Evolutionary conservation across 2,113 vertebrate species (phyloP), one percentile per base, ranked within the genome.

Genomic region (Okapia johnstoni): DNA sequence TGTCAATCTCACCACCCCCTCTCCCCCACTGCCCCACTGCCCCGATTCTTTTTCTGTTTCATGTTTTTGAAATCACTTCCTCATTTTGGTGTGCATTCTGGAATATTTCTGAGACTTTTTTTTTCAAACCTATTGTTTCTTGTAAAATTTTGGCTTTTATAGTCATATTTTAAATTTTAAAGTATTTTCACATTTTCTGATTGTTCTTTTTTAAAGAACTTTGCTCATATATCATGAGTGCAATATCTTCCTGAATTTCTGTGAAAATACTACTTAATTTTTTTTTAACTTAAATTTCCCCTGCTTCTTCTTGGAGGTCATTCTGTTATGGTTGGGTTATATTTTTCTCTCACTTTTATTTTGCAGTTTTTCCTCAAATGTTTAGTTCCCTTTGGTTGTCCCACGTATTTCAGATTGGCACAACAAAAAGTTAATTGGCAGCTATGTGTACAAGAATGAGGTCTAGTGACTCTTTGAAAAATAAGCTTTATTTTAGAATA

Each of bases 11-110:
- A 90, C 54, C 21, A 25, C 14, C 7, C 15, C 15, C 7, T 57
- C 12, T 15, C 28, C 1, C 1, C 2, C 3, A 0, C 7, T 70
- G n/a, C 66, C n/a, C 66, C 0, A 1, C n/a, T n/a, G 23, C 19
- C 48, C 25, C 1, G 5, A 11, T 94, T 96, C 19, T 12, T 94
- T 83, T 26, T 88, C 17, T 77, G 36, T 61, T 80, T 52, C 23
- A 7, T 76, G 48, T 77, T 90, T 90, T 61, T 58, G 70, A 85
- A 97, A 91, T 57, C 13, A 16, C 36, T 83, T 92, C 36, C 83
- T 57, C 63, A 66, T 52, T 89, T 89, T 79, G 33, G 13, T 54
- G 9, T 60, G 58, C 36, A 79, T 70, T 93, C 23, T 95, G 40
- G 25, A 85, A 85, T 94, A 81, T 70, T 60, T 79, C 33, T 80